Percentiles rank a stretch among this genome's conserved stretches.
Conservation (phyloP, 2,797 vertebrate genomes). For the Pteropus rufus region DNA sequence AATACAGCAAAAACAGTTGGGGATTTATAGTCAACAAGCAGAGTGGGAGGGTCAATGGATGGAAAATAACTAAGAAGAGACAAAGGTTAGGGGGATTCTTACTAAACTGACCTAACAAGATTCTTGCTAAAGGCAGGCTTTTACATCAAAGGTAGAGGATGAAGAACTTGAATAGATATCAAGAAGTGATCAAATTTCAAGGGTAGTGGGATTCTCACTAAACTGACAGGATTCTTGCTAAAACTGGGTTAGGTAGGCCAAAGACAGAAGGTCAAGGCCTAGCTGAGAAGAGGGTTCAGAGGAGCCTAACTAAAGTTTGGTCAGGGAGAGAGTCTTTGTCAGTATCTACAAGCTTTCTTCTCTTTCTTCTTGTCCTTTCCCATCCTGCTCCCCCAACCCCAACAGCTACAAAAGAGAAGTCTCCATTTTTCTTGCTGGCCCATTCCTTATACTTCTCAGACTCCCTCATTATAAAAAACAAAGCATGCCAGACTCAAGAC, state of each 20-base stretch:
- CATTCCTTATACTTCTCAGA: background rate
- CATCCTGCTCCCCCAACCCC: background rate
- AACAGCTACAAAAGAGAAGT: background rate
- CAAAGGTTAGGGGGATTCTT: background rate
- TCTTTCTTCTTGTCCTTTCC: background rate
- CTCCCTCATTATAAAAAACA: background rate
- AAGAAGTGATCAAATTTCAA: background rate
- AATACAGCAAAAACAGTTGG: background rate
- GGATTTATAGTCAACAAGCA: background rate
- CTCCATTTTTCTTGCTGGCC: background rate
- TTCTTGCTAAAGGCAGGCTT: background rate
- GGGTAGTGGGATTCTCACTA: background rate
- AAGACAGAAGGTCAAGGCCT: background rate
- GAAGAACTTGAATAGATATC: background rate
- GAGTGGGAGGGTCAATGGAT: background rate
- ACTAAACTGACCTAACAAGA: background rate
- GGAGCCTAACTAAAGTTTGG: background rate
- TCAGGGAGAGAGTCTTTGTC: background rate
- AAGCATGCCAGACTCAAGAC: background rate
- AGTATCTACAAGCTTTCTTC: background rate
- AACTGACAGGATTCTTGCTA: background rate
- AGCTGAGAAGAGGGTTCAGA: background rate
- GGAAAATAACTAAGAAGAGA: background rate
- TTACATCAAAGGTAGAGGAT: background rate
- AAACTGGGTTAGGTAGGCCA: background rate